A percentile compares a stretch with the other conserved stretches of the same genome.
These are phyloP conservation scores for Sebastes diploproa DNA, from an alignment of 2,797 vertebrate species.

Conservation along the genomic window DNA sequence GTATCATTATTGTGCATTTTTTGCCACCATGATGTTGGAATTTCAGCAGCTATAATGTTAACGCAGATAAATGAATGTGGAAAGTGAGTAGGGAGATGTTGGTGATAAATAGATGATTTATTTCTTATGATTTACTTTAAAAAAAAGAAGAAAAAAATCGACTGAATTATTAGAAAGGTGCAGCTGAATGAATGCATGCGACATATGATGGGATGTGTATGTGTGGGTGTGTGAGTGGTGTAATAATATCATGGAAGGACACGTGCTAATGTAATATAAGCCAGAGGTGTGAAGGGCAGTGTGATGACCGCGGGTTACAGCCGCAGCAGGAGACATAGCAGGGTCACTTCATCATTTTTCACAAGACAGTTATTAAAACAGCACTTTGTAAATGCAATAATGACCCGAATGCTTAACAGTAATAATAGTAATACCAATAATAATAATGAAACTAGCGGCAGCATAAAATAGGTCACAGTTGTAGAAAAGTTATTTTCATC, in stretches of 20 bases:
- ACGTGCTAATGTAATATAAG: conserved; percentile 59
- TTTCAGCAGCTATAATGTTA: background rate
- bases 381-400: background rate
- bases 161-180: background rate
- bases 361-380: conserved; percentile 62
- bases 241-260: conserved; percentile 32
- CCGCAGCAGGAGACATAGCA: conserved; percentile 7
- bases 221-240: background rate
- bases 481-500: background rate
- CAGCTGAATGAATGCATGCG: background rate
- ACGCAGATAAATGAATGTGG: background rate
- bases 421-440: background rate
- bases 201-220: too few species aligned
- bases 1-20: background rate
- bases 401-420: background rate
- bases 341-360: conserved; percentile 42
- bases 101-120: background rate
- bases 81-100: background rate
- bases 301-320: conserved; percentile 34
- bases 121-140: background rate
- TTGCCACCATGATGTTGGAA: background rate
- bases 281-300: conserved; percentile 33
- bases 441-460: background rate
- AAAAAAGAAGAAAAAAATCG: too few species aligned
- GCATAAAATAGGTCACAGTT: background rate